Evolutionary conservation across 2,113 vertebrate genomes (phyloP), one percentile per base, ranked within the genome.

Genomic region (Pituophis catenifer): DNA sequence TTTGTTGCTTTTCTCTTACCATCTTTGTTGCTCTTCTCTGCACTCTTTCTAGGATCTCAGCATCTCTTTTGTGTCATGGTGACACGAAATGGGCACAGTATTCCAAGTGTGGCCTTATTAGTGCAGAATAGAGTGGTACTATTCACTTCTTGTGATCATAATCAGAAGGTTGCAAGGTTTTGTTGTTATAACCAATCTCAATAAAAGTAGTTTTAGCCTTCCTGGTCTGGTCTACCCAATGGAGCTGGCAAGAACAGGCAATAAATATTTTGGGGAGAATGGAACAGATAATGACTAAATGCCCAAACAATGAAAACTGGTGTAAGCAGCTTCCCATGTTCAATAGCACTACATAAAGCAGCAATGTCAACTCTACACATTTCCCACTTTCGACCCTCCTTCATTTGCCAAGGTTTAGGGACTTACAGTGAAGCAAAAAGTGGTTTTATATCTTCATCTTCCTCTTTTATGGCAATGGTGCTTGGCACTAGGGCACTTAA

Each of bases 401-500:
- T 29, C 24, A 3, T 58, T 17, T 26, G 48, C 38, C n/a, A 38
- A 5, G 38, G 12, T 62, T 89, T n/a, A 53, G 12, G 33, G 91
- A 98, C 99, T 99, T 96, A 99, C 99, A 99, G 98, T 92, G 96
- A 98, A 95, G 96, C 98, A 96, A 99, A 99, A 92, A 99, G 98
- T 2, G 99, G 98, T 24, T 94, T 97, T 44, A 97, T 97, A 90
- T 96, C 97, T 89, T 98, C 98, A 90, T 96, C 97, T 95, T 98
- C 96, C 0, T 98, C 97, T 96, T 98, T 98, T 97, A 98, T 98
- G 2, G 98, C 98, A 33, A 98, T 97, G 91, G 98, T 15, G 33
- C 99, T 99, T 91, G 99, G 99, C 93, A 99, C 99, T 24, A 99
- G 98, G 91, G 98, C 98, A 21, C 99, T 99, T 95, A 99, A 97